phyloP scores from a whole-genome alignment of 2,113 vertebrate genomes.

The Spilogale gracilis region DNA sequence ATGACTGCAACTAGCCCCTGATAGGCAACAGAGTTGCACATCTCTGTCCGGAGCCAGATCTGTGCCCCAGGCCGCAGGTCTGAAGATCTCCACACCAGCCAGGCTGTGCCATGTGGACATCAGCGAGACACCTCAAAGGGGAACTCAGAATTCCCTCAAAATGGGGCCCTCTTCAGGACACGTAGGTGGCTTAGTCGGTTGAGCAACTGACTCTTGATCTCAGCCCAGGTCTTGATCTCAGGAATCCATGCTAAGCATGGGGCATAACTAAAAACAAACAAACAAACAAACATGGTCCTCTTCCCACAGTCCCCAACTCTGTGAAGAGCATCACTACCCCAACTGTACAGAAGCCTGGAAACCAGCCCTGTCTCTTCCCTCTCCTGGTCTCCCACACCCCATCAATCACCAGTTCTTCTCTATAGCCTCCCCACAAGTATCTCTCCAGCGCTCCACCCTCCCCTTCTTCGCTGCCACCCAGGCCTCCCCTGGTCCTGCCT shows the following conservation, averaged over 20 bases:
- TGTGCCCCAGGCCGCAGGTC: not conserved
- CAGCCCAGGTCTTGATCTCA: not conserved
- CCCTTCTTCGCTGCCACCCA: not conserved
- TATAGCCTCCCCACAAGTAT: not conserved
- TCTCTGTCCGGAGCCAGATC: not conserved
- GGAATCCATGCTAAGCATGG: too few relatives aligned
- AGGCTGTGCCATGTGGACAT: not conserved
- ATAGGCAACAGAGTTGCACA: not conserved
- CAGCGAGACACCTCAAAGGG: not conserved
- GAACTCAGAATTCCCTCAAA: not conserved
- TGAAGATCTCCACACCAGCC: not conserved
- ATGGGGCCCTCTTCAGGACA: not conserved
- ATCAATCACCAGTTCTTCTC: not conserved
- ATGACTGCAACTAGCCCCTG: not conserved
- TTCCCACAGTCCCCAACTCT: not conserved
- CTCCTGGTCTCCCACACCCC: not conserved
- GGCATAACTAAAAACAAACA: not conserved
- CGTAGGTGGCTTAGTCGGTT: not conserved
- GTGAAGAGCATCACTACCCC: not conserved
- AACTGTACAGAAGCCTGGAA: not conserved
- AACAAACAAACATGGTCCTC: not conserved
- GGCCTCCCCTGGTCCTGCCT: not conserved
- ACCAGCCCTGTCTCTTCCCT: not conserved
- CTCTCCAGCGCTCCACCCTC: not conserved
- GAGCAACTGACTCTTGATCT: not conserved